Evolutionary conservation across 2,888 invertebrate genomes (phyloP), one percentile per base, ranked within the genome.

Genomic region (Philonicus albiceps): DNA sequence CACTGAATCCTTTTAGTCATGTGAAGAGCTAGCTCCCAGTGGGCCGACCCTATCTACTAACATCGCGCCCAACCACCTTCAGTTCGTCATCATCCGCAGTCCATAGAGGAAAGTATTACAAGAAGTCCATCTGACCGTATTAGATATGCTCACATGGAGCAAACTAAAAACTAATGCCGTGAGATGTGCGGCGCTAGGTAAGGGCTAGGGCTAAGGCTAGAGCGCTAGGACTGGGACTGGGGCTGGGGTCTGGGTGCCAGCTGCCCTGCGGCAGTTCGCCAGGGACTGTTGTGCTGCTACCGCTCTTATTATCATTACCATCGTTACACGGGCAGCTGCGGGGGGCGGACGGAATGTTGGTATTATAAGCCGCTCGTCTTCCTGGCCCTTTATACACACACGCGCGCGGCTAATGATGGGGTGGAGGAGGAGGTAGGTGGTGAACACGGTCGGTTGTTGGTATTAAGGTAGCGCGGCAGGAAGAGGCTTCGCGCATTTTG

Each of bases 41-140:
- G 40, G 27, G 6, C 22, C 40, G 31, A 13, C 16, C 19, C 27
- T 43, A 37, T 16, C 78, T n/a, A n/a, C 13, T n/a, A n/a, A n/a
- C 74, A 31, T 34, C 37, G 31, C 74, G 13, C 30, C 74, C 27
- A 11, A 74, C 55, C 81, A 8, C 55, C 34, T 34, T 34, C n/a
- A 22, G 64, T 64, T 64, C 81, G 27, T 64, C 81, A 83, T 55
- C 81, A 43, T 64, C 64, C 37, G 34, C 81, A 83, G 81, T 83
- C 37, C 81, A 83, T 55, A 37, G 64, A 55, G 84, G 72, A 84
- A 84, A 84, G 43, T 84, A 84, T 84, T 84, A 84, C 84, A 84
- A 86, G 86, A 86, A 86, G 74, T 86, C 76, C 55, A 86, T 86
- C 86, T 75, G 86, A 86, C 76, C 75, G 74, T 86, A 86, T 86